Conservation (phyloP, 2,113 vertebrate species). For the Zosterops lateralis region DNA sequence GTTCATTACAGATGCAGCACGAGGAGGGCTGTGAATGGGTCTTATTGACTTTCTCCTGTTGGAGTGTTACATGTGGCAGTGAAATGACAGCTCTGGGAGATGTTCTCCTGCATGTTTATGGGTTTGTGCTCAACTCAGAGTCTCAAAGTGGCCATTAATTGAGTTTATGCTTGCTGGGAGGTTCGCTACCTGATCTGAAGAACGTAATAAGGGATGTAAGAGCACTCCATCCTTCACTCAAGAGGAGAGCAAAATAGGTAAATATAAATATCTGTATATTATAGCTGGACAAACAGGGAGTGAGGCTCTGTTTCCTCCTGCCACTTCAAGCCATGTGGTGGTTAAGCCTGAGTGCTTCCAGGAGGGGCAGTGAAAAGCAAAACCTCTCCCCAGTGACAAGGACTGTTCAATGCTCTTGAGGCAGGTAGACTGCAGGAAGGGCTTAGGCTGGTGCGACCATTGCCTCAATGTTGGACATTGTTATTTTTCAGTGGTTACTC, state of each 20-base stretch:
- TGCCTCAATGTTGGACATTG: fast-evolving
- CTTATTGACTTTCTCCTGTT: not conserved
- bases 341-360: not conserved
- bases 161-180: not conserved
- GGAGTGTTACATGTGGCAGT: not conserved
- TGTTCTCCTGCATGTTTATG: not conserved
- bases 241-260: not conserved
- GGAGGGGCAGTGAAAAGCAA: not conserved
- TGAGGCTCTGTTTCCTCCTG: not conserved
- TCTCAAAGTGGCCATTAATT: not conserved
- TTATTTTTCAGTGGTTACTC: not conserved
- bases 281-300: not conserved
- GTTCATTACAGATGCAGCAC: not conserved
- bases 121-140: not conserved
- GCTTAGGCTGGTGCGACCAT: not conserved
- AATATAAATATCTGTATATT: not conserved
- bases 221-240: not conserved
- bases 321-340: not conserved
- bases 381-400: not conserved
- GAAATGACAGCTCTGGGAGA: not conserved
- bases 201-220: not conserved
- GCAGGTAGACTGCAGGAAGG: not conserved
- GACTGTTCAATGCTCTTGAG: not conserved
- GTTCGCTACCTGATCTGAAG: not conserved
- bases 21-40: not conserved